Evolutionary conservation across 2,797 vertebrate species (phyloP).

Genomic region (Crenuchus spilurus): DNA sequence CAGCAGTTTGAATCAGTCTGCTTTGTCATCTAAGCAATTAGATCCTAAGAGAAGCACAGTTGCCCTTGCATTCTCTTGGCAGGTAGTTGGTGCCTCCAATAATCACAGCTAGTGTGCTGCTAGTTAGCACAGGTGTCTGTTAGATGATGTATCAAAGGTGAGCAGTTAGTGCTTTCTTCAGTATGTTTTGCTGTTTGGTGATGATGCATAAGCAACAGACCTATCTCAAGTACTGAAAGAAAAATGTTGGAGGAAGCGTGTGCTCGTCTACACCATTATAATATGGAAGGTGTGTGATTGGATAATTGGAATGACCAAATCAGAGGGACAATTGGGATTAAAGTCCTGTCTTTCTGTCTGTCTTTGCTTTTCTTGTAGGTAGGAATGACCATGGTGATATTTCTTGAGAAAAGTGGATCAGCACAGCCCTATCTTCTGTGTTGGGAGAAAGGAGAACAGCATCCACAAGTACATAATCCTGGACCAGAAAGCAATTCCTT

Average conservation of each 20-base stretch:
- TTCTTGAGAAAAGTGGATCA: slow-evolving; percentile 22
- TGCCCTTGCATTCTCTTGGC: too few relatives aligned
- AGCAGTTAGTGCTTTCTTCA: too few relatives aligned
- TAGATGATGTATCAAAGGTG: too few relatives aligned
- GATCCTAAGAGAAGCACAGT: too few relatives aligned
- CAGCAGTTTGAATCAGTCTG: too few relatives aligned
- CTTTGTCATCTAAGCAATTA: too few relatives aligned
- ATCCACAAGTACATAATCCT: slow-evolving; percentile 47
- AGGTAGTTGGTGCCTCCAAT: too few relatives aligned
- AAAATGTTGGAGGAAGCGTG: not conserved
- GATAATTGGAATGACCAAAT: not conserved
- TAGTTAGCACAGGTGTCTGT: too few relatives aligned
- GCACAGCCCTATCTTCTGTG: slow-evolving; percentile 40
- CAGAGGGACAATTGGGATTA: too few relatives aligned
- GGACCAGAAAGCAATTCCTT: slow-evolving; percentile 49
- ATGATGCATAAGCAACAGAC: not conserved
- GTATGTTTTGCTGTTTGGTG: not conserved
- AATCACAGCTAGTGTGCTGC: too few relatives aligned
- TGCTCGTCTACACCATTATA: not conserved
- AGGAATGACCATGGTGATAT: slow-evolving; percentile 1
- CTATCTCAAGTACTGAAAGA: not conserved
- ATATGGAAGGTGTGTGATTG: not conserved
- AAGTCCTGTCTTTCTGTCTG: not conserved
- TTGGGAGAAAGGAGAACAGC: slow-evolving; percentile 28
- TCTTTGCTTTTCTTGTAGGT: slow-evolving; percentile 13